Evolutionary conservation across 1,140 invertebrate species (phyloP).

Genomic region (Pantala flavescens): DNA sequence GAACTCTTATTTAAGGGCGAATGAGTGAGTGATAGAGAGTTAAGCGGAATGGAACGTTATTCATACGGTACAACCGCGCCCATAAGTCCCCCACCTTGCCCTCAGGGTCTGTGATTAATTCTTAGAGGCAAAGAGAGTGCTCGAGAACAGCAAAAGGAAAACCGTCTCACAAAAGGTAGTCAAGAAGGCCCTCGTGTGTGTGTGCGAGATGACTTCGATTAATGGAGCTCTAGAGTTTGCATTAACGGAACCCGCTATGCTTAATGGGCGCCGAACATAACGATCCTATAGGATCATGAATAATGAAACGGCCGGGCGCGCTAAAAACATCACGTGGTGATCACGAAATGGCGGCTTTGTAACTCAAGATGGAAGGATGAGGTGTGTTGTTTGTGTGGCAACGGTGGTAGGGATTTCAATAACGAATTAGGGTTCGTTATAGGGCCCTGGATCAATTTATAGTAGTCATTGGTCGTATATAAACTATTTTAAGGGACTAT

Average conservation of each 20-base stretch:
- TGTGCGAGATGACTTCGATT: neutral
- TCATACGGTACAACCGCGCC: neutral
- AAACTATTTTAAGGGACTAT: no score
- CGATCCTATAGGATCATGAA: neutral
- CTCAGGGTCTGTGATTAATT: neutral
- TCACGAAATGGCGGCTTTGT: neutral
- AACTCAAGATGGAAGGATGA: neutral
- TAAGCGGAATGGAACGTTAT: conserved; percentile 5
- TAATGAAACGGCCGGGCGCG: neutral
- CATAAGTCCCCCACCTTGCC: neutral
- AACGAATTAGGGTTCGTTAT: no score
- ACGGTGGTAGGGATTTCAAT: no score
- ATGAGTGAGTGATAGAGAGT: neutral
- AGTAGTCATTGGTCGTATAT: no score
- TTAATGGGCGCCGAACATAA: neutral
- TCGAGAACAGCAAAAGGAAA: neutral
- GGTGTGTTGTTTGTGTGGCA: no score
- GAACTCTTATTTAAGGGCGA: no score
- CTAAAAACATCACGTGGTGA: neutral
- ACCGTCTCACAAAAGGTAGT: neutral
- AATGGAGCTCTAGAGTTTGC: neutral
- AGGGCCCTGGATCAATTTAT: no score
- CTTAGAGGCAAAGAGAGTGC: neutral
- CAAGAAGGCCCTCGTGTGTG: neutral
- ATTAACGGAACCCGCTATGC: conserved; percentile 1